A percentile compares a stretch with the other conserved stretches of the same genome.
Conservation (phyloP, 1,140 invertebrate species). For the Latrodectus geometricus region DNA sequence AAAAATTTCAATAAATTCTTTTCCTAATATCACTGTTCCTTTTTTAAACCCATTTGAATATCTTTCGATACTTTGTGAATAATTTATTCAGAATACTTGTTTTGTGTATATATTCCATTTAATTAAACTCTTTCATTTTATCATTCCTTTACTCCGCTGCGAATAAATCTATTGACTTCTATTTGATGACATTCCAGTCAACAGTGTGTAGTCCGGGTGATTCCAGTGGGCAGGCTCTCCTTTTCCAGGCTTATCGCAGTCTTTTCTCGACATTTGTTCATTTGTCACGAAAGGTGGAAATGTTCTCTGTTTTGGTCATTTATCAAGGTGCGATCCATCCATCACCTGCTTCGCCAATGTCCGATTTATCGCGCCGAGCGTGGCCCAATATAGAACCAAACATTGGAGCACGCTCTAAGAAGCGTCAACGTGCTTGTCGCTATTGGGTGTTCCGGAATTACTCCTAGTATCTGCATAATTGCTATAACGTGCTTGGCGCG, state of each 20-base stretch:
- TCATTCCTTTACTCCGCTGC: no score
- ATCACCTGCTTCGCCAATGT: neutral
- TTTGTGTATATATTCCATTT: no score
- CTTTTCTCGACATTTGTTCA: constrained; percentile 18
- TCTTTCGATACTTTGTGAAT: no score
- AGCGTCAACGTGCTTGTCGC: constrained; percentile 5
- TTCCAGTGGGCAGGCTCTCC: no score
- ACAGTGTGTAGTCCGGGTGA: no score
- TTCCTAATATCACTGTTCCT: no score
- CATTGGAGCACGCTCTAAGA: neutral
- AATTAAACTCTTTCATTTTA: no score
- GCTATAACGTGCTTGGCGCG: constrained; percentile 4
- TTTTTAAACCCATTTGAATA: no score
- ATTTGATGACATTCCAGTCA: no score
- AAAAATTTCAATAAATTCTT: no score
- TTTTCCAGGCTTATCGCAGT: constrained; percentile 5
- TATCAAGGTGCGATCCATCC: constrained; percentile 17
- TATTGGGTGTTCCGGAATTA: neutral
- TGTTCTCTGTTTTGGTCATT: neutral
- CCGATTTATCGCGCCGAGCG: neutral
- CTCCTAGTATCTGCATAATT: constrained; percentile 22
- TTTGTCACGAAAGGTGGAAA: constrained; percentile 28
- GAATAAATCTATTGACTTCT: no score
- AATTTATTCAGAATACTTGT: no score
- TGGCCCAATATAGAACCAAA: neutral